Base-by-base conservation (phyloP, 2,797 vertebrate genomes). In the Notolepis coatsorum region DNA sequence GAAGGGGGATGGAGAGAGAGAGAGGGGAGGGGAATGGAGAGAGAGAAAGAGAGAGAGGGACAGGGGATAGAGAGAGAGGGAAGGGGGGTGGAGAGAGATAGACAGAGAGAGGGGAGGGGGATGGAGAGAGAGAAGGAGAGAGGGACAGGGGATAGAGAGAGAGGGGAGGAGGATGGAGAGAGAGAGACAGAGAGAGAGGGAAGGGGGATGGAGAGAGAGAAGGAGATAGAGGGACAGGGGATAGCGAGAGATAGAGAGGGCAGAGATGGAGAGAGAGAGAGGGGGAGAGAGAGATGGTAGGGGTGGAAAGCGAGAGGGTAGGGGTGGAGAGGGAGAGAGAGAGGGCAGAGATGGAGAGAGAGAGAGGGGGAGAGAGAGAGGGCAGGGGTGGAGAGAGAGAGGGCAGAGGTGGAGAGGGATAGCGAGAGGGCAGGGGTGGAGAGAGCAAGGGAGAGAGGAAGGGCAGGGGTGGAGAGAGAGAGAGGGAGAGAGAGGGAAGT, bases 1-100 rank as follows among this genome's bases (percentile, higher is more conserved):
- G 35, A 41, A 13, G 18, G n/a, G n/a, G n/a, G n/a, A n/a, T 56
- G 68, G 39, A 80, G 76, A 62, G 47, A 63, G 47, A 56, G 28
- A 28, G 37, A 25, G 30, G 15, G 53, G 12, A 27, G 42, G 20
- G 6, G 42, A 45, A 45, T 4, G 10, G 42, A 21, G 20, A 45
- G 6, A 45, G 17, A 21, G 13, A 35, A 7, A 35, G 9, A 2
- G 27, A 7, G 28, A 53, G 25, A n/a, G 17, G 28, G 27, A 8
- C 18, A 33, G 18, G n/a, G 25, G n/a, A n/a, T n/a, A 18, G 12
- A 8, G 27, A n/a, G n/a, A 28, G 25, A 46, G 17, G 31, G 25
- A 9, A 31, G 38, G 33, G 3, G 12, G 41, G 17, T 30, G 52
- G 52, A 37, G 55, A 47, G 52, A 49, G 43, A 50, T 24, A n/a